Evolutionary conservation across 1,140 invertebrate species (phyloP).

Genomic region (Achroia grisella): DNA sequence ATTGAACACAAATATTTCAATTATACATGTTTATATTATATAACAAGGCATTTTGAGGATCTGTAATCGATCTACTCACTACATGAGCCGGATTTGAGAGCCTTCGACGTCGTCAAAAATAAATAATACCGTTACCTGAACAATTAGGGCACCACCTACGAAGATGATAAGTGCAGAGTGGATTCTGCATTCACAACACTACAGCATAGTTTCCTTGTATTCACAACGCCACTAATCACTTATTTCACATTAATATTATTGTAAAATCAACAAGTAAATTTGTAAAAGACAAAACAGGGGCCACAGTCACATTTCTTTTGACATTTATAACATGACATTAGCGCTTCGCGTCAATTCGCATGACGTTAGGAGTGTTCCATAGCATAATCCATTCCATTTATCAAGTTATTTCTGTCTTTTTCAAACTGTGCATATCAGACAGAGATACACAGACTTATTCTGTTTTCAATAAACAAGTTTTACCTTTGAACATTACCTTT

Average conservation of each 20-base stretch:
- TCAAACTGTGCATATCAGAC: too few relatives aligned
- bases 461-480: background rate
- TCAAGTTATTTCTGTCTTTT: too few relatives aligned
- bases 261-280: conserved; percentile 66
- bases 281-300: conserved; percentile 55
- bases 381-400: too few relatives aligned
- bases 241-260: conserved; percentile 42
- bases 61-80: too few relatives aligned
- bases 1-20: too few relatives aligned
- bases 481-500: background rate
- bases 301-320: conserved; percentile 53
- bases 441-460: too few relatives aligned
- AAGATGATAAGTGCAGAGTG: conserved; percentile 19
- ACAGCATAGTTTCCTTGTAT: conserved; percentile 17
- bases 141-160: conserved; percentile 30
- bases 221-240: conserved; percentile 18
- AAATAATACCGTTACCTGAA: conserved; percentile 66
- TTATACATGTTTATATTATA: too few relatives aligned
- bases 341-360: background rate
- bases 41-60: too few relatives aligned
- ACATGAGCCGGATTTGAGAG: conserved; percentile 5
- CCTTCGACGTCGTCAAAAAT: conserved; percentile 58
- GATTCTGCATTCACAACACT: conserved; percentile 19
- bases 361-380: background rate
- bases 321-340: conserved; percentile 34